A percentile compares a stretch with the other conserved stretches of the same genome.
Conservation (phyloP, 2,888 invertebrate genomes). For the Sepioteuthis lessoniana region DNA sequence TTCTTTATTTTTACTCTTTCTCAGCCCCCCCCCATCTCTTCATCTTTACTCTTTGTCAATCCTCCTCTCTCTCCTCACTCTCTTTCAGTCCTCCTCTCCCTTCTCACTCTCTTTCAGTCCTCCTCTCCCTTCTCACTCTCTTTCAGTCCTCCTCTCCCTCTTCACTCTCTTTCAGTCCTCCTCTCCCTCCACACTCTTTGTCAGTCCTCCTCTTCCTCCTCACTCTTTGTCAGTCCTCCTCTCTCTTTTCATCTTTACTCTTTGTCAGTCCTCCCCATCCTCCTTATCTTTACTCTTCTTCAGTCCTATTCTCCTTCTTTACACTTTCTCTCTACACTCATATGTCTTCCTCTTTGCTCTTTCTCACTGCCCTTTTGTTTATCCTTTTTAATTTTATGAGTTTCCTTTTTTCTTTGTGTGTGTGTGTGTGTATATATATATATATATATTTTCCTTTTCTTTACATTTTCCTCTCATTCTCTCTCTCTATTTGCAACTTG, state of each 20-base stretch:
- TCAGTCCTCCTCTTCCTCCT: neutral
- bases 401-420: neutral
- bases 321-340: neutral
- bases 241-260: too few relatives aligned
- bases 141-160: too few relatives aligned
- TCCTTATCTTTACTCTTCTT: neutral
- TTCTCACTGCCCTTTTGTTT: neutral
- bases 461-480: too few relatives aligned
- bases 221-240: accelerated
- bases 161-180: neutral
- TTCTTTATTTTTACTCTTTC: too few relatives aligned
- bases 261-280: accelerated
- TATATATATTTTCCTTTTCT: too few relatives aligned
- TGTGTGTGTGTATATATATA: too few relatives aligned
- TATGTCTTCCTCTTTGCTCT: neutral
- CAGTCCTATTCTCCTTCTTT: neutral
- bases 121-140: neutral
- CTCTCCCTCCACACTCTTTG: too few relatives aligned
- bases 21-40: too few relatives aligned
- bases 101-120: too few relatives aligned
- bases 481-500: neutral
- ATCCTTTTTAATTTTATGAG: neutral
- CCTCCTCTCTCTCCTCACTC: neutral
- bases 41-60: too few relatives aligned
- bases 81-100: too few relatives aligned